Conservation (phyloP, 2,797 vertebrate species). For the Rallus crepitans region DNA sequence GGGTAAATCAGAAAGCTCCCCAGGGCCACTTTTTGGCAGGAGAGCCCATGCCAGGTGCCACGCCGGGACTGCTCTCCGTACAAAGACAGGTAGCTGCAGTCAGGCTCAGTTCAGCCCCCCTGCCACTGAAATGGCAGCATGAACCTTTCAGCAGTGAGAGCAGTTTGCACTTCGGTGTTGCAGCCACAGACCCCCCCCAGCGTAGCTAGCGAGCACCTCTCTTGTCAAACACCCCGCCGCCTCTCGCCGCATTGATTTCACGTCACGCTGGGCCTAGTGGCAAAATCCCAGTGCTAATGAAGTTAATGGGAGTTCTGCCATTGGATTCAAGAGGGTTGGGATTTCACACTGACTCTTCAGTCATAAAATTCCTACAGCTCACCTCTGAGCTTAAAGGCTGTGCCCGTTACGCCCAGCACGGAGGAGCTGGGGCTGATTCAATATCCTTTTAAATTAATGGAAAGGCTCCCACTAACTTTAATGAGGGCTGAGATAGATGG, state of each 20-base stretch:
- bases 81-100: background rate
- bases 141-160: background rate
- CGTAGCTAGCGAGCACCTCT: background rate
- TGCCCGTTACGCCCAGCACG: background rate
- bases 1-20: background rate
- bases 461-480: constrained; percentile 41
- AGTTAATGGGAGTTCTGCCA: constrained; percentile 22
- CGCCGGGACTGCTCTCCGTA: background rate
- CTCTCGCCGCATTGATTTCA: background rate
- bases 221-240: background rate
- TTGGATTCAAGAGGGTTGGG: background rate
- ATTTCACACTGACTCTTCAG: constrained; percentile 4
- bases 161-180: background rate
- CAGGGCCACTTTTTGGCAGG: background rate
- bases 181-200: background rate
- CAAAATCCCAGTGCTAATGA: constrained; percentile 14
- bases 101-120: background rate
- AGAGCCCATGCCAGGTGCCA: background rate
- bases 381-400: constrained; percentile 57
- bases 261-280: constrained; percentile 1
- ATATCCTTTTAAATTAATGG: constrained; percentile 25
- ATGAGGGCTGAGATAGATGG: constrained; percentile 4
- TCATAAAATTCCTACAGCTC: constrained; percentile 18
- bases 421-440: constrained; percentile 20
- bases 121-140: background rate